Conservation (phyloP, 2,888 invertebrate genomes). For the Xestia c-nigrum region DNA sequence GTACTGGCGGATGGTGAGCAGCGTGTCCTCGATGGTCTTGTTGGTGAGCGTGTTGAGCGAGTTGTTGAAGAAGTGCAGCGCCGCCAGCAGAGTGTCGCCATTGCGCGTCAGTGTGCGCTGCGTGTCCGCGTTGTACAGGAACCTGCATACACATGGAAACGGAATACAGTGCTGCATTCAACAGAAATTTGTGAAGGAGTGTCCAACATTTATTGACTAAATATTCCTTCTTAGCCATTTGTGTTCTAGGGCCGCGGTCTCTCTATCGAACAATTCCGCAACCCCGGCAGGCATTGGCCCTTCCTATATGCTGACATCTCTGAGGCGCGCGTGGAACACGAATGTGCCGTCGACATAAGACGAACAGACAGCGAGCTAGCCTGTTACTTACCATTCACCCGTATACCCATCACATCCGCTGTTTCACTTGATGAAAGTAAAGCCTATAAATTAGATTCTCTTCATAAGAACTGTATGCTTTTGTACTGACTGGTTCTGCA, state of each 20-base stretch:
- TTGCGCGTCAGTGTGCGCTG: conserved; percentile 97
- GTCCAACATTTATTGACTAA: no score
- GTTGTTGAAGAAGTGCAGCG: conserved; percentile 98
- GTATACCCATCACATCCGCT: background rate
- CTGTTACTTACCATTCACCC: no score
- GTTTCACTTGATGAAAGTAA: background rate
- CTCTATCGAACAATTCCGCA: no score
- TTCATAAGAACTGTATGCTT: background rate
- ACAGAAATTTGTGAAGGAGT: background rate
- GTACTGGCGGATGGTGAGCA: conserved; percentile 92
- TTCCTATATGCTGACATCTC: no score
- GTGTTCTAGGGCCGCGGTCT: no score
- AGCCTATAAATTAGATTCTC: background rate
- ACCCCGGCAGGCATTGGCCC: no score
- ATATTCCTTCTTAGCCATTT: no score
- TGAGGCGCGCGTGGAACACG: no score
- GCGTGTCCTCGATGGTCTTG: conserved; percentile 99
- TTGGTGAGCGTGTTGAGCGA: conserved; percentile 98
- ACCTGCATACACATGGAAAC: conserved; percentile 80
- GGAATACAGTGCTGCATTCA: background rate
- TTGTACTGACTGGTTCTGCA: conserved; percentile 92
- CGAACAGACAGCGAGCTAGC: no score
- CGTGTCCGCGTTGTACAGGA: conserved; percentile 98
- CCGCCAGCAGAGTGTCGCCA: conserved; percentile 97
- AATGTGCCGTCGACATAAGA: no score